A percentile compares a stretch with the other conserved stretches of the same genome.
These are phyloP conservation scores for Phyllostomus hastatus DNA, from an alignment of 2,113 vertebrate species.

Conservation along the genomic window DNA sequence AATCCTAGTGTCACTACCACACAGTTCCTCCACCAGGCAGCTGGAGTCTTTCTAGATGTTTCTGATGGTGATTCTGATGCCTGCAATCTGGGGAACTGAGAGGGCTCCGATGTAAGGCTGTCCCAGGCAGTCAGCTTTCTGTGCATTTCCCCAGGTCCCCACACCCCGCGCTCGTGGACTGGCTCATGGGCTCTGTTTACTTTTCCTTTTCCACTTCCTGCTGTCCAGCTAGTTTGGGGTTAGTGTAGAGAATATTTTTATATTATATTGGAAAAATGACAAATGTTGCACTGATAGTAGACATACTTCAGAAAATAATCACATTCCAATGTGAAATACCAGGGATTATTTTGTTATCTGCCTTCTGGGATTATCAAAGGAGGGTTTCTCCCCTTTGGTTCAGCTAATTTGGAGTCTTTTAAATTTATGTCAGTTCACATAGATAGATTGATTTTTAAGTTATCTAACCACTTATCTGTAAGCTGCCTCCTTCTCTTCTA, in stretches of 20 bases:
- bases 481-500: neutral
- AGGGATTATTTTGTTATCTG: neutral
- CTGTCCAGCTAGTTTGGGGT: neutral
- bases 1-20: neutral
- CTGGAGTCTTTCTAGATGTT: neutral
- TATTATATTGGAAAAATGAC: neutral
- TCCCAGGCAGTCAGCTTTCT: neutral
- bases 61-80: neutral
- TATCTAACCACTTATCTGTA: neutral
- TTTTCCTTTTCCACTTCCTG: neutral
- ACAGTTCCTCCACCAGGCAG: neutral
- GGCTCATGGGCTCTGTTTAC: neutral
- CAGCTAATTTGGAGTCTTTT: neutral
- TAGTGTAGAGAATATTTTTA: neutral
- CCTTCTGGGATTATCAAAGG: neutral
- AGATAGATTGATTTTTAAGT: neutral
- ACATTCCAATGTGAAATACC: neutral
- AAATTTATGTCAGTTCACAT: neutral
- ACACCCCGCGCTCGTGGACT: neutral
- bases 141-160: neutral
- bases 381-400: neutral
- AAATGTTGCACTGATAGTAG: neutral
- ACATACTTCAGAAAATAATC: neutral
- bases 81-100: neutral
- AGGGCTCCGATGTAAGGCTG: neutral